phyloP scores from a whole-genome alignment of 2,888 invertebrate species.

The Stenchaetothrips biformis region DNA sequence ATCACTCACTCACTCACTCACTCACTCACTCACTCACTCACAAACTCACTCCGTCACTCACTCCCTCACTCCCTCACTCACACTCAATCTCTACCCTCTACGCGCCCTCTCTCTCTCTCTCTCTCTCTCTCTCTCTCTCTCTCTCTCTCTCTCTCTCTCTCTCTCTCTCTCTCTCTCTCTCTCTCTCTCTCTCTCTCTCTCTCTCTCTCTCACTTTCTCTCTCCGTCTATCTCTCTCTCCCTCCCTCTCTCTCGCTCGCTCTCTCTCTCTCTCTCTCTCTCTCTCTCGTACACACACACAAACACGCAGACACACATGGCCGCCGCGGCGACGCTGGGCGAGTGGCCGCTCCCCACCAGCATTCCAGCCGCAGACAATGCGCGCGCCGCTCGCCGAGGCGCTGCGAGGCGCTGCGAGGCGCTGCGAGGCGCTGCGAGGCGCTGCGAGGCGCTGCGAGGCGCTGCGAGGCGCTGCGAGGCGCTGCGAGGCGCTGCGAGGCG shows the following conservation, averaged over 20 bases:
- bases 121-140: not conserved
- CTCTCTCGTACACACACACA: too few species aligned
- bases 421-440: too few species aligned
- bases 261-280: not conserved
- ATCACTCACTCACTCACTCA: not conserved
- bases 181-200: not conserved
- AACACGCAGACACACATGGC: too few species aligned
- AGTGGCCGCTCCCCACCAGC: too few species aligned
- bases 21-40: not conserved
- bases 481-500: too few species aligned
- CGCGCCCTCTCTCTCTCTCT: not conserved
- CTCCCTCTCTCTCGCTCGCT: not conserved
- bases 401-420: too few species aligned
- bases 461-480: too few species aligned
- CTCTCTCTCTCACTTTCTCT: not conserved
- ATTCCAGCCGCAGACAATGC: too few species aligned
- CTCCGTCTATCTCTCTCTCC: not conserved
- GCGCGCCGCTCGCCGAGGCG: too few species aligned
- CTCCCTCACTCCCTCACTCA: not conserved
- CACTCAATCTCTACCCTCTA: not conserved
- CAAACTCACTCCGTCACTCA: too few species aligned
- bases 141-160: not conserved
- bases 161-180: not conserved
- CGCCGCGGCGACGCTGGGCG: too few species aligned
- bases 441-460: too few species aligned